phyloP scores from a whole-genome alignment of 30 jellyfish, hydroid and myxozoan genomes.

The Aurelia aurita region DNA sequence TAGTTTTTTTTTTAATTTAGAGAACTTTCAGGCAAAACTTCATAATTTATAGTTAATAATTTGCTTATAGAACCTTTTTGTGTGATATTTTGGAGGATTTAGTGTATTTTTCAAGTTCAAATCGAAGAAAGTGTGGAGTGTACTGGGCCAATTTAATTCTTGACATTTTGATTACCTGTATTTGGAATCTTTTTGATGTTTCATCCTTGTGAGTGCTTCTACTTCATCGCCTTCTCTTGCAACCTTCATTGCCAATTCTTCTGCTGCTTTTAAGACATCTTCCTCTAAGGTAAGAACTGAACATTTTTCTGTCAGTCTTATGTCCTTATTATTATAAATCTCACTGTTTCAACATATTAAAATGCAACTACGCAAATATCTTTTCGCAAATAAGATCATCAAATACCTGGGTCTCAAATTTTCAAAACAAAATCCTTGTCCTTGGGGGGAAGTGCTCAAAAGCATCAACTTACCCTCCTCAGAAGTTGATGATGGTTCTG shows the following conservation, averaged over 20 bases:
- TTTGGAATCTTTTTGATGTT: slow-evolving; percentile 36
- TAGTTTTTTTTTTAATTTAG: no score
- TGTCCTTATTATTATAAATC: slow-evolving; percentile 44
- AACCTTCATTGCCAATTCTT: slow-evolving; percentile 72
- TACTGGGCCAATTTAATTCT: no score
- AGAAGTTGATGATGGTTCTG: slow-evolving; percentile 12
- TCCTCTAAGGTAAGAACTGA: slow-evolving; percentile 82
- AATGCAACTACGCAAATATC: neutral
- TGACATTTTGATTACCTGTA: slow-evolving; percentile 10
- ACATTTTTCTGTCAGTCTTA: slow-evolving; percentile 49
- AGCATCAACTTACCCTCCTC: slow-evolving; percentile 39
- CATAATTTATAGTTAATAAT: no score
- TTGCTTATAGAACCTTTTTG: no score
- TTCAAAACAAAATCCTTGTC: no score
- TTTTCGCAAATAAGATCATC: neutral
- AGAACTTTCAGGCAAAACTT: no score
- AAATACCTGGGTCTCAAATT: no score
- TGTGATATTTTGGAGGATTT: no score
- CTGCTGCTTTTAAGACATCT: slow-evolving; percentile 58
- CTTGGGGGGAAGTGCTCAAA: neutral
- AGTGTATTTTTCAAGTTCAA: no score
- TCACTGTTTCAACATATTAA: slow-evolving; percentile 25
- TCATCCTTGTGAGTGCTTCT: slow-evolving; percentile 82
- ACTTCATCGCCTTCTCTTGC: slow-evolving; percentile 81
- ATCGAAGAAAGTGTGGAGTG: no score